Percentiles rank a stretch among this genome's conserved stretches.
These are phyloP conservation scores for Gastrophryne carolinensis DNA, from an alignment of 2,797 vertebrate genomes.

Conservation along the genomic window DNA sequence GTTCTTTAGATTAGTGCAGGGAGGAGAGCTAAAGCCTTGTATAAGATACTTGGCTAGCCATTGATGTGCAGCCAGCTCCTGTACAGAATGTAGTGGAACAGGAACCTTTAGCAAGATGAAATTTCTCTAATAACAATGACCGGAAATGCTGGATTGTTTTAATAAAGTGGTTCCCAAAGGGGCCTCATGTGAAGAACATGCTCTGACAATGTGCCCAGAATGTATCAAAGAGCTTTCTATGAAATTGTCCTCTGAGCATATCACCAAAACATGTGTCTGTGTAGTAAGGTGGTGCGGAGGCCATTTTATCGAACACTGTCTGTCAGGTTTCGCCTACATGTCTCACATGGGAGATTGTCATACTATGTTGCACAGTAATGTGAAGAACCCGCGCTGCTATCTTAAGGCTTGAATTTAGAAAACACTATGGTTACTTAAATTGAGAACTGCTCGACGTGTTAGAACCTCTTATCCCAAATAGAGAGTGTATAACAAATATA, in stretches of 20 bases:
- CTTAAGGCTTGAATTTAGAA: too few relatives aligned
- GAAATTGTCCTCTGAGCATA: background rate
- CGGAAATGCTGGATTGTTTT: slow-evolving; percentile 49
- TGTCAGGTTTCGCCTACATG: too few relatives aligned
- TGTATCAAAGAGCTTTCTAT: background rate
- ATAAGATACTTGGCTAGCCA: background rate
- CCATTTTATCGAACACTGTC: too few relatives aligned
- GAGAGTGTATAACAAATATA: too few relatives aligned
- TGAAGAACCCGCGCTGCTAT: too few relatives aligned
- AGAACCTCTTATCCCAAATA: too few relatives aligned
- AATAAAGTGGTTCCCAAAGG: slow-evolving; percentile 31
- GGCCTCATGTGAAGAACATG: background rate
- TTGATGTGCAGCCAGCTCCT: slow-evolving; percentile 23
- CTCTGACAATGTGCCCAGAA: background rate
- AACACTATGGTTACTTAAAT: too few relatives aligned
- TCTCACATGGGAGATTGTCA: too few relatives aligned
- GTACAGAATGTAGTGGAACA: slow-evolving; percentile 18
- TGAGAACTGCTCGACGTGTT: too few relatives aligned
- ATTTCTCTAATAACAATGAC: slow-evolving; percentile 30
- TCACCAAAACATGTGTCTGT: background rate
- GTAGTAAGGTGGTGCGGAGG: too few relatives aligned
- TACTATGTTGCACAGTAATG: too few relatives aligned
- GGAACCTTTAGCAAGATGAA: slow-evolving; percentile 35
- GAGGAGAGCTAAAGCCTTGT: background rate
- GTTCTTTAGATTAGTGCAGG: background rate